phyloP scores from a whole-genome alignment of 2,113 vertebrate genomes.

The Forbesichthys papilliferus region DNA sequence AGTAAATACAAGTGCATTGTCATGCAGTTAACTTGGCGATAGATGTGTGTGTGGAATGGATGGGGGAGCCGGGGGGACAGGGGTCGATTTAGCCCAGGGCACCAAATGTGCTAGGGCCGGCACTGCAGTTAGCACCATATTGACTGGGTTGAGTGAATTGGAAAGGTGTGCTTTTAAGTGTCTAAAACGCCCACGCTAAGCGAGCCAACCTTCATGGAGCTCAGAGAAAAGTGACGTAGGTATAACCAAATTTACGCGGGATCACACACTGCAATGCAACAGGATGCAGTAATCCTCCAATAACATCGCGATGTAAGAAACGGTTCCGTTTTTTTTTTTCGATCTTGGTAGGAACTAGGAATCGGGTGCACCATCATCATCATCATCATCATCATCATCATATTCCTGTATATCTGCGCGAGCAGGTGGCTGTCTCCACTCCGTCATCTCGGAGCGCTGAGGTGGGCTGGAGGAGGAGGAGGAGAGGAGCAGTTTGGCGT shows the following conservation, averaged over 20 bases:
- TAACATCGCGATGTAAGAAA: slow-evolving; percentile 2
- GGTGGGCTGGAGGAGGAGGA: not conserved
- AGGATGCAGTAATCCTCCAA: slow-evolving; percentile 26
- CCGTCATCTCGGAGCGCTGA: not conserved
- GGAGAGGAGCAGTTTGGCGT: slow-evolving; percentile 13
- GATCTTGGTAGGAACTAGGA: slow-evolving; percentile 7
- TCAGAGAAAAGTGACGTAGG: slow-evolving; percentile 28
- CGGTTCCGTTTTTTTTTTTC: too few species aligned
- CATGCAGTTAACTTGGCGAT: too few species aligned
- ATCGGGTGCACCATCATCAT: not conserved
- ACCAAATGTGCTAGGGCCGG: too few species aligned
- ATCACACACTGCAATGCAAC: slow-evolving; percentile 23
- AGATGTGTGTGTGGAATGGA: too few species aligned
- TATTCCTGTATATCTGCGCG: not conserved
- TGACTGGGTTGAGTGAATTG: too few species aligned
- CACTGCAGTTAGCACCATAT: too few species aligned
- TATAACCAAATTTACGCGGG: slow-evolving; percentile 40
- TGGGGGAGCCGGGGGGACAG: too few species aligned
- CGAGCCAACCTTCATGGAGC: too few species aligned
- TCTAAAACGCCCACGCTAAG: too few species aligned
- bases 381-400: slow-evolving; percentile 12
- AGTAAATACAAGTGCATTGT: too few species aligned
- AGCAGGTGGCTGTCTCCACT: slow-evolving; percentile 44
- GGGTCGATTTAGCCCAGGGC: too few species aligned
- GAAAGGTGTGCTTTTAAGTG: too few species aligned